phyloP scores from a whole-genome alignment of 1,140 invertebrate species.

The Anastrepha ludens region DNA sequence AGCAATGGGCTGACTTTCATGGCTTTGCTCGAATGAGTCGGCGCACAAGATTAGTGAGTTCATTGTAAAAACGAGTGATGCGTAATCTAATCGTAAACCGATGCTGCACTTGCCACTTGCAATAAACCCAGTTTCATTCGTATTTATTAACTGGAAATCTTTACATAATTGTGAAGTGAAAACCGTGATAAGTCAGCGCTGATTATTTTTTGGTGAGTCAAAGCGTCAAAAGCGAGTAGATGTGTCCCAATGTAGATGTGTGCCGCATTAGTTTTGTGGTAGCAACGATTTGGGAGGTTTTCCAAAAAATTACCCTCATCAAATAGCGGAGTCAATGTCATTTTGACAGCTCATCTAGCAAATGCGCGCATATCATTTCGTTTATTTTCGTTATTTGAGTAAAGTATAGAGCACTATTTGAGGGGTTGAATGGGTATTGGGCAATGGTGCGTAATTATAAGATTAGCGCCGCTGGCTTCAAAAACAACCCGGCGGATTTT shows the following conservation, averaged over 20 bases:
- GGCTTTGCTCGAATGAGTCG: background rate
- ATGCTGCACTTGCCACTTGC: constrained; percentile 9
- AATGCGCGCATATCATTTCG: constrained; percentile 60
- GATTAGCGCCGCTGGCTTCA: constrained; percentile 62
- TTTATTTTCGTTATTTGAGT: background rate
- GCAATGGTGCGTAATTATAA: constrained; percentile 67
- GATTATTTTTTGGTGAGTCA: constrained; percentile 40
- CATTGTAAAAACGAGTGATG: constrained; percentile 19
- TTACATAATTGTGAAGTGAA: constrained; percentile 27
- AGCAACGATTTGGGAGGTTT: constrained; percentile 41
- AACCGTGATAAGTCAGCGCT: constrained; percentile 28
- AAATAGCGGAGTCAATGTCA: constrained; percentile 74
- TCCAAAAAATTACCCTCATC: constrained; percentile 66
- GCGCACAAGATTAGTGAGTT: background rate
- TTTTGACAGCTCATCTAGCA: constrained; percentile 74
- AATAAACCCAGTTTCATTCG: constrained; percentile 37
- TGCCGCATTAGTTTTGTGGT: background rate
- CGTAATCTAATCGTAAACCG: background rate
- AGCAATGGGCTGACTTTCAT: background rate
- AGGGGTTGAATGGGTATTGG: constrained; percentile 14
- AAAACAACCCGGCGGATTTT: background rate
- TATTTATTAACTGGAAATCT: constrained; percentile 49
- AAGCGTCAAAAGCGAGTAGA: constrained; percentile 21
- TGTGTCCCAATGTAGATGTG: background rate
- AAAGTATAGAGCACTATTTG: background rate